Evolutionary conservation across 2,888 invertebrate genomes (phyloP).

Genomic region (Caenorhabditis japonica): DNA sequence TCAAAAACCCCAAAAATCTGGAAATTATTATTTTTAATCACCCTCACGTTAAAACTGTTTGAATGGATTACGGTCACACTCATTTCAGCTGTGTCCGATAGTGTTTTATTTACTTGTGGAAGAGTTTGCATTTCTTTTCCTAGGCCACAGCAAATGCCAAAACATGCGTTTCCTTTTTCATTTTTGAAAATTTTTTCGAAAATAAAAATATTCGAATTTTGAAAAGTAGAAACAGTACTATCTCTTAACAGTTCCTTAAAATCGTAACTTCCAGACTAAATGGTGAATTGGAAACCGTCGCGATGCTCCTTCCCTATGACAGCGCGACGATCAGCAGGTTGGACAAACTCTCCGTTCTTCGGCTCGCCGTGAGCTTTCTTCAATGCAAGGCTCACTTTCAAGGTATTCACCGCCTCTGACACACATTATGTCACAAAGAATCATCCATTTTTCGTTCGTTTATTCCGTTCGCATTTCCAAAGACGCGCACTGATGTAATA

Average conservation of each 20-base stretch:
- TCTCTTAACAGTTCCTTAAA: background rate
- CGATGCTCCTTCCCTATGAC: conserved; percentile 81
- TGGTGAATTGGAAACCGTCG: conserved; percentile 95
- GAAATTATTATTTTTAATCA: too few relatives aligned
- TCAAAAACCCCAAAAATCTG: too few relatives aligned
- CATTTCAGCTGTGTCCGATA: too few relatives aligned
- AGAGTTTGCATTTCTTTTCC: too few relatives aligned
- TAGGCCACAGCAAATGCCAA: too few relatives aligned
- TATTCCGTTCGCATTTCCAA: conserved; percentile 4
- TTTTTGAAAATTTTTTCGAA: too few relatives aligned
- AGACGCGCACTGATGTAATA: conserved; percentile 27
- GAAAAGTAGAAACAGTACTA: background rate
- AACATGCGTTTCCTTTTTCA: too few relatives aligned
- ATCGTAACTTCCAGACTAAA: conserved; percentile 82
- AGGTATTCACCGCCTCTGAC: conserved; percentile 82
- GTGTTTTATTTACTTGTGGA: too few relatives aligned
- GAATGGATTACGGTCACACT: too few relatives aligned
- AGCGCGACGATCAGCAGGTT: conserved; percentile 85
- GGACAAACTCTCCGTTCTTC: conserved; percentile 95
- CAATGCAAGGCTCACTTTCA: conserved; percentile 99
- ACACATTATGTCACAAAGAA: conserved; percentile 29
- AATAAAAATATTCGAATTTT: too few relatives aligned
- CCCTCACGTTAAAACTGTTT: too few relatives aligned
- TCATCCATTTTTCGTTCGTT: background rate
- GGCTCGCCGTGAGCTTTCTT: conserved; percentile 97